A percentile compares a stretch with the other conserved stretches of the same genome.
phyloP scores from a whole-genome alignment of 2,113 vertebrate species.

The Tretioscincus oriximinensis region DNA sequence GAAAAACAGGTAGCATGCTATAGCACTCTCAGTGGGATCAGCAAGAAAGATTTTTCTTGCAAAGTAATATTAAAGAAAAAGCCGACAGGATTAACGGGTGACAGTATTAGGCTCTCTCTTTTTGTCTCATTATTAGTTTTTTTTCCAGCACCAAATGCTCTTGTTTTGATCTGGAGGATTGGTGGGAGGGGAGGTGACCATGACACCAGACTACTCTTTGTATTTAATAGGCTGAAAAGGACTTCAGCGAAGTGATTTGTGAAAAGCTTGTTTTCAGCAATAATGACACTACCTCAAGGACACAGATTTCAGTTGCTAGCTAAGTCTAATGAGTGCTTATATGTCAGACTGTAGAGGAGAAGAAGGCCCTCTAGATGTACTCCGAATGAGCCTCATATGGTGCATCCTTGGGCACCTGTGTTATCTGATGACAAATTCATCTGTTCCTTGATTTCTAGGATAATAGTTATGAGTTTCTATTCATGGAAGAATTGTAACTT shows the following conservation, averaged over 20 bases:
- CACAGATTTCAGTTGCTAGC: neutral
- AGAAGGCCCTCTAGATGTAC: neutral
- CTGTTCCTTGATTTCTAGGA: neutral
- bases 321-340: neutral
- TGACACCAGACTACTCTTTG: neutral
- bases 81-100: neutral
- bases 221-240: constrained; percentile 13
- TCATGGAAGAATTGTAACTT: neutral
- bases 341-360: constrained; percentile 19
- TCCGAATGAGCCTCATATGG: neutral
- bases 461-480: neutral
- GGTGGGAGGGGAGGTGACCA: constrained; percentile 7
- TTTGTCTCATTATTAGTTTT: neutral
- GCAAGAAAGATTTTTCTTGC: neutral
- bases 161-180: neutral
- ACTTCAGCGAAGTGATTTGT: constrained; percentile 16
- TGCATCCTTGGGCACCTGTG: neutral
- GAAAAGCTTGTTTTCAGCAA: constrained; percentile 8
- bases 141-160: constrained; percentile 5
- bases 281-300: neutral
- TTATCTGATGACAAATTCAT: neutral
- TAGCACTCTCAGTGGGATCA: neutral
- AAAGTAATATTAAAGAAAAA: constrained; percentile 14
- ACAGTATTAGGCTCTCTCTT: neutral
- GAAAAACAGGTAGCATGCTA: neutral